Percentiles rank a stretch among this genome's conserved stretches.
Evolutionary conservation across 1,140 invertebrate species (phyloP).

Genomic region (Rhopalosiphum maidis): DNA sequence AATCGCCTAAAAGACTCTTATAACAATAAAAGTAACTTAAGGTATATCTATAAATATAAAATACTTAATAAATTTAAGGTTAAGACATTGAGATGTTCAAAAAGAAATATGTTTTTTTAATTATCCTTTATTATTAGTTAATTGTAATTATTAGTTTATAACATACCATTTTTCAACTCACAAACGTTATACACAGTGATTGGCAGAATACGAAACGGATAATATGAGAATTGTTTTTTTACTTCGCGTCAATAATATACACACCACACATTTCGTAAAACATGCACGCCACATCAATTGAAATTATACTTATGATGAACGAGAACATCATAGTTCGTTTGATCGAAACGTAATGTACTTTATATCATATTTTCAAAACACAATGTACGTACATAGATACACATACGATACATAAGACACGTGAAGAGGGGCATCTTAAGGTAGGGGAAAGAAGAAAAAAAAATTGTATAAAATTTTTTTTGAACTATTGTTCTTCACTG

Average conservation of each 20-base stretch:
- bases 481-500: slow-evolving; percentile 4
- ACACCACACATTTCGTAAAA: neutral
- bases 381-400: neutral
- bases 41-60: neutral
- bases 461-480: neutral
- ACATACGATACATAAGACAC: neutral
- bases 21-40: neutral
- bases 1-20: too few relatives aligned
- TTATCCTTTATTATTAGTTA: neutral
- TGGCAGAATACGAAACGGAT: neutral
- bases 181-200: neutral
- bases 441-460: slow-evolving; percentile 16
- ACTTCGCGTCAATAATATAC: neutral
- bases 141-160: neutral
- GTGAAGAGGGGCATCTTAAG: neutral
- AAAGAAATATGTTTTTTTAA: neutral
- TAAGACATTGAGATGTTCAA: neutral
- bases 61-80: neutral
- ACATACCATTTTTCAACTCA: slow-evolving; percentile 1
- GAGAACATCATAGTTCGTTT: neutral
- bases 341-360: slow-evolving; percentile 7
- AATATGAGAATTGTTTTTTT: neutral
- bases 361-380: neutral
- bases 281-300: neutral
- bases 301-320: slow-evolving; percentile 6